Evolutionary conservation across 2,888 invertebrate species (phyloP).

Genomic region (Oscheius onirici): DNA sequence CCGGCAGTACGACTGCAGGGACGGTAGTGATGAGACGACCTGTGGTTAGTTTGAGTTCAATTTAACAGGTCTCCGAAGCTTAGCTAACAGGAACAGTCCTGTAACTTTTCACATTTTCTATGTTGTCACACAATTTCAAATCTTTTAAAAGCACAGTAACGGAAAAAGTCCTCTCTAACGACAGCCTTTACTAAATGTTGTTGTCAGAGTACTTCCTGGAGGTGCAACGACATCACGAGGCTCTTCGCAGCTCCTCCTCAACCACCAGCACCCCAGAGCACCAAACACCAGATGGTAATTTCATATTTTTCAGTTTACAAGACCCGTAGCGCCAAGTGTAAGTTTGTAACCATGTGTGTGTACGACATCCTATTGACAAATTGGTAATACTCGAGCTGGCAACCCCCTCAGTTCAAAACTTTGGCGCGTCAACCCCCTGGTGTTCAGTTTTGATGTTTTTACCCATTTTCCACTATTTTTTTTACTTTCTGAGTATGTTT

Average conservation of each 20-base stretch:
- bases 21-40: slow-evolving; percentile 63
- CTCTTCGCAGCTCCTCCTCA: slow-evolving; percentile 23
- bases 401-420: too few relatives aligned
- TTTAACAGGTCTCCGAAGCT: neutral
- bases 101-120: neutral
- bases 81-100: neutral
- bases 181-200: slow-evolving; percentile 9
- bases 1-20: slow-evolving; percentile 73
- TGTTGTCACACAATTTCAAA: too few relatives aligned
- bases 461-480: too few relatives aligned
- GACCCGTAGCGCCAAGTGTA: slow-evolving; percentile 25
- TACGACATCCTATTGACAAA: neutral
- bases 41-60: slow-evolving; percentile 55
- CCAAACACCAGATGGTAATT: slow-evolving; percentile 19
- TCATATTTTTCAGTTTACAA: slow-evolving; percentile 27
- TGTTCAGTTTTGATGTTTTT: too few relatives aligned
- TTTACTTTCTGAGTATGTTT: too few relatives aligned
- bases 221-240: slow-evolving; percentile 47
- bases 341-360: slow-evolving; percentile 3
- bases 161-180: too few relatives aligned
- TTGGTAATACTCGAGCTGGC: too few relatives aligned
- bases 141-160: too few relatives aligned
- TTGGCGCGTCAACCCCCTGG: too few relatives aligned
- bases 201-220: slow-evolving; percentile 60
- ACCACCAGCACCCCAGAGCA: slow-evolving; percentile 31